Evolutionary conservation across 2,113 vertebrate genomes (phyloP), one percentile per base, ranked within the genome.

Genomic region (Sebastes schlegelii): DNA sequence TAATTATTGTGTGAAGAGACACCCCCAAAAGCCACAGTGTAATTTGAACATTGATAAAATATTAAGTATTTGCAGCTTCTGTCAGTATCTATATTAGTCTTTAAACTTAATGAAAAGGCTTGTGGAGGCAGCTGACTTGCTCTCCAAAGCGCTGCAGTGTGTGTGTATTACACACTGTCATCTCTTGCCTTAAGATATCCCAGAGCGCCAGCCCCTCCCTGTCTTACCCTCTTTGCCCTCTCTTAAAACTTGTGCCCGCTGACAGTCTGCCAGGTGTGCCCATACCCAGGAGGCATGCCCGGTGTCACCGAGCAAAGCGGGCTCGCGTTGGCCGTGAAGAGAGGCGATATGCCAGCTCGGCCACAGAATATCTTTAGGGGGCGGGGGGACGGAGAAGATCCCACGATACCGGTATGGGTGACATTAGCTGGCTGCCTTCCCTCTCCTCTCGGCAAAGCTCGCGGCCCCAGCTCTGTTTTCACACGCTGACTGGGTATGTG

Each of bases 181-280:
- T 54, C 60, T 84, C 8, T 46, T 65, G 40, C 72, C 17, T 84
- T 48, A 80, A 86, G 55, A 74, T 66, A 61, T 85, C 84, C 78
- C 81, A 42, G 60, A 70, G 57, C 23, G 1, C 74, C 83, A 3
- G 8, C 79, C 74, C 86, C 26, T 80, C 68, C 67, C 74, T 23
- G n/a, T 68, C 85, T 19, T 77, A 70, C 68, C 85, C 87, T 85
- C 76, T 87, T 73, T 86, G 75, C 77, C 81, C 89, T 89, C 66
- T 87, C 73, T 86, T 65, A 88, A 85, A 93, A 82, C 88, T 81
- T 85, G 87, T 57, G 85, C 75, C 86, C 45, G 52, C 82, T 93
- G 93, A 95, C 95, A 94, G 91, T 85, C 75, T 82, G 88, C 92
- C 95, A 96, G 95, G 92, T 95, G 94, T 82, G 93, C 83, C 87